Evolutionary conservation across 30 jellyfish, hydroid and myxozoan species (phyloP).

Genomic region (Aurelia coerulea): DNA sequence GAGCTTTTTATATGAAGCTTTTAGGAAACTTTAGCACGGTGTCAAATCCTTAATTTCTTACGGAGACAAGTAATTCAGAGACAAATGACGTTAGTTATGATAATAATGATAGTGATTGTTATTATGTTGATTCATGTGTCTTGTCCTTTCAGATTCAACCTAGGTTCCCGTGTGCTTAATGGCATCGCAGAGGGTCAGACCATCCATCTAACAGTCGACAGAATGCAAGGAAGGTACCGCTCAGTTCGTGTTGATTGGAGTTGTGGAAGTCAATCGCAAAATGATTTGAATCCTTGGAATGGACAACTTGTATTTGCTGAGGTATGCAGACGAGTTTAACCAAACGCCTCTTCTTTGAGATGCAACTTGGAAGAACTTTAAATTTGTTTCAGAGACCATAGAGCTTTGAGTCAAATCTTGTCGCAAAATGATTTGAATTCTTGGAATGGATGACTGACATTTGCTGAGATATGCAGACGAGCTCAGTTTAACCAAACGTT

Average conservation of each 20-base stretch:
- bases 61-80: too few species aligned
- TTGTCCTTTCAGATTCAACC: conserved; percentile 46
- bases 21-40: too few species aligned
- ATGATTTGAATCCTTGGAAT: conserved; percentile 64
- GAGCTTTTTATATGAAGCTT: too few species aligned
- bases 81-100: too few species aligned
- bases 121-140: too few species aligned
- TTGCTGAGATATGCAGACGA: conserved; percentile 54
- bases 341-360: too few species aligned
- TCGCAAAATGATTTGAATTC: conserved; percentile 71
- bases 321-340: conserved; percentile 22
- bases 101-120: too few species aligned
- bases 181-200: conserved; percentile 73
- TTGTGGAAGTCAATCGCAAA: conserved; percentile 66
- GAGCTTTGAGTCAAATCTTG: too few species aligned
- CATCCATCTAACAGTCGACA: conserved; percentile 40
- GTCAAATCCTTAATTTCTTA: too few species aligned
- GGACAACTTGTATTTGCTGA: conserved; percentile 65
- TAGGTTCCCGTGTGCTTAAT: conserved; percentile 29
- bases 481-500: neutral
- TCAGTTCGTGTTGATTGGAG: conserved; percentile 74
- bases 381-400: too few species aligned
- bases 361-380: too few species aligned
- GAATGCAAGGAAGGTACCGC: conserved; percentile 69
- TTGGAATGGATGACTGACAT: conserved; percentile 39